Base-by-base conservation (phyloP, 2,113 vertebrate genomes). In the Campylorhamphus procurvoides region DNA sequence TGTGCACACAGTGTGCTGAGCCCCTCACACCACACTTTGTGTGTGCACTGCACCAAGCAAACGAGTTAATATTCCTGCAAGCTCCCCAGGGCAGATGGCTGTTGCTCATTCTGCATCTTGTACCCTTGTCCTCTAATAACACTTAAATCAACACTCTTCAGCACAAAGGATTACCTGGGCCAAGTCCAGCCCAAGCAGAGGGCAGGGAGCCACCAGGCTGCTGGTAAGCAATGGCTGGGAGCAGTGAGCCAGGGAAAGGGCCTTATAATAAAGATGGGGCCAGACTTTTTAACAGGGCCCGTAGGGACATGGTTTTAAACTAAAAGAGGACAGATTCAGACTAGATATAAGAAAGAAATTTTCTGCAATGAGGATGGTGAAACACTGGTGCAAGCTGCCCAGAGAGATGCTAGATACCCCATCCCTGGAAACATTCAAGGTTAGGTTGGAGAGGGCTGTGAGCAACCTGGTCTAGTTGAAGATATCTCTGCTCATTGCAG, bases 11-110 rank as follows among this genome's bases (percentile, higher is more conserved):
- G 12, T 3, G 2, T 15, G 42, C 64, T 90, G 40, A 89, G 71
- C 63, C 92, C 82, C 63, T 64, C n/a, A 55, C 53, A 50, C 47
- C 1, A 10, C 44, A 50, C 15, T 67, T 9, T 13, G 42, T 67
- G 62, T n/a, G 28, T 15, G 24, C 89, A 93, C 29, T 42, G 52
- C 84, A 87, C 60, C 3, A 4, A 87, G 62, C 31, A 93, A 95
- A 95, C 79, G 23, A 93, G 40, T 72, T 89, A 87, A 95, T 82
- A 79, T 84, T 62, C 84, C 88, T 83, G 69, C 49, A 84, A 85
- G 52, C 44, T 88, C 68, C 72, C 49, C 71, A 75, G 28, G 55
- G 71, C 55, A 91, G 52, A n/a, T 28, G 7, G 40, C 52, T 0
- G 1, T 33, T 27, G 1, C 50, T 81, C 63, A 39, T 33, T 72